A percentile compares a stretch with the other conserved stretches of the same genome.
phyloP scores from a whole-genome alignment of 2,113 vertebrate genomes.

The Acrocephalus kingi region DNA sequence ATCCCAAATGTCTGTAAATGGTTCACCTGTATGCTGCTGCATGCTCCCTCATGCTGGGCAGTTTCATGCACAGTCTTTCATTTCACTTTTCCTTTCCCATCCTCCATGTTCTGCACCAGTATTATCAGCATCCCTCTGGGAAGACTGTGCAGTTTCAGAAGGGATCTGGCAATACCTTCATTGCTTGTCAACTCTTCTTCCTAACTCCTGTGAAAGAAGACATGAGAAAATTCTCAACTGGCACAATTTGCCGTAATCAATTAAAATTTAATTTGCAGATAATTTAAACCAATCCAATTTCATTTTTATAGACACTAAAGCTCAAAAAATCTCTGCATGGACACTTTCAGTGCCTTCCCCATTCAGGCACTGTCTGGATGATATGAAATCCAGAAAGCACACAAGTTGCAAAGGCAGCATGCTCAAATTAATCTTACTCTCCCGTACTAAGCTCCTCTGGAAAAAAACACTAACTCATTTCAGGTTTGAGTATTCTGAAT shows the following conservation, averaged over 20 bases:
- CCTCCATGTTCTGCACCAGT: rapidly evolving
- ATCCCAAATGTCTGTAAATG: background rate
- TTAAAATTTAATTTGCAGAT: slow-evolving; percentile 49
- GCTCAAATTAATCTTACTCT: slow-evolving; percentile 16
- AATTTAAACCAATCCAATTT: background rate
- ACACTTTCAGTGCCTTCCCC: background rate
- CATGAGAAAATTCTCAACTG: background rate
- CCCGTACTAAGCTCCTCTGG: background rate
- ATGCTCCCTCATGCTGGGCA: background rate
- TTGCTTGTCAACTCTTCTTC: background rate
- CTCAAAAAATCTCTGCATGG: background rate
- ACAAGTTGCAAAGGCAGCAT: slow-evolving; percentile 32
- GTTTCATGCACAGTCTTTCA: rapidly evolving
- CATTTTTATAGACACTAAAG: background rate
- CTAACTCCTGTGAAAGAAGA: background rate
- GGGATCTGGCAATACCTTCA: background rate
- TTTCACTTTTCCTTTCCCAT: background rate
- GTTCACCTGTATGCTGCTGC: background rate
- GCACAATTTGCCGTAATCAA: background rate
- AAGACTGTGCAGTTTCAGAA: background rate
- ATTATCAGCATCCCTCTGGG: background rate
- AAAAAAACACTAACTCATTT: slow-evolving; percentile 47
- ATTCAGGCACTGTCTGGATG: background rate
- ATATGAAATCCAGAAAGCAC: slow-evolving; percentile 60
- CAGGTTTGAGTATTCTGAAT: slow-evolving; percentile 62